phyloP scores from a whole-genome alignment of 2,113 vertebrate genomes.

The Alethe diademata region DNA sequence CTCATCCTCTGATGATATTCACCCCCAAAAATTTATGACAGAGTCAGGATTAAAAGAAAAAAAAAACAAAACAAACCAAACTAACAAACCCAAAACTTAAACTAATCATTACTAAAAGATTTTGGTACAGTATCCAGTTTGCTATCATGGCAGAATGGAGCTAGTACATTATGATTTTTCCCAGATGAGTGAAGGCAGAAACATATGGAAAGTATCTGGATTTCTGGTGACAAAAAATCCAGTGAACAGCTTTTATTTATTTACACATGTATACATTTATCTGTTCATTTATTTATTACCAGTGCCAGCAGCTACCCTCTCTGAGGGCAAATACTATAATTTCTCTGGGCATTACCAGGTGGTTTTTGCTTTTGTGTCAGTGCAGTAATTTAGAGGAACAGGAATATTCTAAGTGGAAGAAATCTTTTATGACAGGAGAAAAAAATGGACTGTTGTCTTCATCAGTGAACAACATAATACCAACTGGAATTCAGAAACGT shows the following conservation, averaged over 20 bases:
- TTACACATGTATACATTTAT: background rate
- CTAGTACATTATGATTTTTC: slow-evolving; percentile 1
- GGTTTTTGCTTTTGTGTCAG: background rate
- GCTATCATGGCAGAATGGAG: background rate
- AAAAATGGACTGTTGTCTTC: background rate
- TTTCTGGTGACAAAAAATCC: background rate
- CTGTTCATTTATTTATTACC: background rate
- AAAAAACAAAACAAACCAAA: background rate
- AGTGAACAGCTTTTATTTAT: slow-evolving; percentile 30
- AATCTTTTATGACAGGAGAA: background rate
- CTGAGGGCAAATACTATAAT: background rate
- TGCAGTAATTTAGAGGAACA: background rate
- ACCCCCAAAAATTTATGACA: background rate
- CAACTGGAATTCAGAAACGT: background rate
- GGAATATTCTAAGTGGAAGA: background rate
- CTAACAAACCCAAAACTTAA: background rate
- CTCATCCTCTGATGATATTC: background rate
- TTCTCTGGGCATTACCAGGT: background rate
- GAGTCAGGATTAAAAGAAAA: background rate
- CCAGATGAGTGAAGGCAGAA: slow-evolving; percentile 35
- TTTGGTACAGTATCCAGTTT: background rate
- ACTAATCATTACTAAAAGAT: background rate
- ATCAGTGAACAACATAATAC: slow-evolving; percentile 10
- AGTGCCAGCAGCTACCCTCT: background rate
- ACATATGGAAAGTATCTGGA: slow-evolving; percentile 25